Evolutionary conservation across 2,113 vertebrate genomes (phyloP).

Genomic region (Camelus bactrianus): DNA sequence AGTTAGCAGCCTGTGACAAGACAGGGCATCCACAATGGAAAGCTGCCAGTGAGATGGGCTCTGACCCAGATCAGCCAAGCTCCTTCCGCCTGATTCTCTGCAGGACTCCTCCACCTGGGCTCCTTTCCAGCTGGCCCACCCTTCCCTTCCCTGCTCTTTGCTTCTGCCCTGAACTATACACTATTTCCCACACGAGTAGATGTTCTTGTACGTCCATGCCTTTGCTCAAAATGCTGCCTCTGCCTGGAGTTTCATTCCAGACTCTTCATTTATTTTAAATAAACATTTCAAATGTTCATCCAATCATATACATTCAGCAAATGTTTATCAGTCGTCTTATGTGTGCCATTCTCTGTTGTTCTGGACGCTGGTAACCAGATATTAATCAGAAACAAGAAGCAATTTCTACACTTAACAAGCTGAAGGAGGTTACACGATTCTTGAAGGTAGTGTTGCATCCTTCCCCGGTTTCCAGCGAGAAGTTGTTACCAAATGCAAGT

Average conservation of each 20-base stretch:
- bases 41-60: not conserved
- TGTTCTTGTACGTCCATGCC: not conserved
- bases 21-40: not conserved
- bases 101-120: too few species aligned
- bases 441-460: not conserved
- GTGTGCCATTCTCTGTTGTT: not conserved
- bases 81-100: not conserved
- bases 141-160: not conserved
- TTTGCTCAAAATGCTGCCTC: not conserved
- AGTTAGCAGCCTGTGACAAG: not conserved
- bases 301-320: not conserved
- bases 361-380: not conserved
- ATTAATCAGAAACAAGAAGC: not conserved
- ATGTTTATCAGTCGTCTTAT: not conserved
- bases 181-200: not conserved
- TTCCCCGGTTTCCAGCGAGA: not conserved
- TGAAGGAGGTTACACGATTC: not conserved
- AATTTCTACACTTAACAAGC: not conserved
- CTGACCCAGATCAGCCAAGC: too few species aligned
- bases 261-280: not conserved
- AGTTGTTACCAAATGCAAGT: not conserved
- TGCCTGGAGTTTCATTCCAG: not conserved
- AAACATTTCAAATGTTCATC: not conserved
- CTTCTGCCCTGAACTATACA: not conserved
- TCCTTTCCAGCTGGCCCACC: not conserved